These are phyloP conservation scores for Arion vulgaris DNA, from an alignment of 1,140 invertebrate genomes.

Conservation along the genomic window DNA sequence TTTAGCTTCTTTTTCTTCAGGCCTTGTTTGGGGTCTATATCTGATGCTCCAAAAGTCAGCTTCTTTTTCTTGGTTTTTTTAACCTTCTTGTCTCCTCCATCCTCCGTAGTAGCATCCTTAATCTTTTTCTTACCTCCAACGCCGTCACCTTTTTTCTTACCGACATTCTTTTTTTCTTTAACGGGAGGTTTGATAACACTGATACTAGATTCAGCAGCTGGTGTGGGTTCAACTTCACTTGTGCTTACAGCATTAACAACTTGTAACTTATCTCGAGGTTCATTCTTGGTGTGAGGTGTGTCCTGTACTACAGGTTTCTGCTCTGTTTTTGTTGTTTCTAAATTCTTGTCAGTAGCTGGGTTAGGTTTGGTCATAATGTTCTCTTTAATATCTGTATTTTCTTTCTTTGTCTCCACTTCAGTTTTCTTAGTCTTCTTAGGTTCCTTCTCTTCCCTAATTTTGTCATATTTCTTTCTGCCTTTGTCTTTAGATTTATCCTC, in stretches of 20 bases:
- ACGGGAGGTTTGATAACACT: background rate
- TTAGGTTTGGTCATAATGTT: constrained; percentile 7
- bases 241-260: background rate
- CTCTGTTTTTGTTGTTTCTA: background rate
- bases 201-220: background rate
- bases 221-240: background rate
- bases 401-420: background rate
- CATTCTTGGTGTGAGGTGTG: background rate
- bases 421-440: background rate
- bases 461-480: constrained; percentile 1
- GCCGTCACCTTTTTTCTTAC: constrained; percentile 27
- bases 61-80: constrained; percentile 36
- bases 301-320: background rate
- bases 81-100: constrained; percentile 23
- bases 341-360: constrained; percentile 23
- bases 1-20: constrained; percentile 35
- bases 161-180: constrained; percentile 28
- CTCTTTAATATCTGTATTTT: background rate
- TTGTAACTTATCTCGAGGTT: background rate
- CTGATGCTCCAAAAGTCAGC: constrained; percentile 36
- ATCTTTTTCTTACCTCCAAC: constrained; percentile 16
- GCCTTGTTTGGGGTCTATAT: constrained; percentile 30
- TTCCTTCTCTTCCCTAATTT: constrained; percentile 15
- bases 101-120: constrained; percentile 16
- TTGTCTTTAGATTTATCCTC: constrained; percentile 24